Base-by-base conservation (phyloP, 2,888 invertebrate genomes). In the Caenorhabditis wallacei region DNA sequence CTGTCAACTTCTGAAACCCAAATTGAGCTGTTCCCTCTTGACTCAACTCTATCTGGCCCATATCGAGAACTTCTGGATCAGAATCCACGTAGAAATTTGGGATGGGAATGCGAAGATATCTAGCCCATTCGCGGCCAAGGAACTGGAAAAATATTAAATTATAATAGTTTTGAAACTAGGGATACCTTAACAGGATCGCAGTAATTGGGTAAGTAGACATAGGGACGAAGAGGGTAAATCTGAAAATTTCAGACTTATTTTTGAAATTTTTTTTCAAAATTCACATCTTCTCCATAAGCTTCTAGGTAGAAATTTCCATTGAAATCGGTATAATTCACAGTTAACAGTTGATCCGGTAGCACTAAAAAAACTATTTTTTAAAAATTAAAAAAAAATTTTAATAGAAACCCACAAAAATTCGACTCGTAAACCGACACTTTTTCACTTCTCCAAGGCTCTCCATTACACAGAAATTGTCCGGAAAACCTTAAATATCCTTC, bases 1-100 rank as follows among this genome's bases (percentile, higher is more conserved):
- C 70, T 11, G 59, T 57, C 26, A 59, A 70, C 35, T 59, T 70
- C 3, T 70, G 70, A 43, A 70, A 59, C 30, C 70, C 70, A 13
- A 70, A 22, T 18, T 59, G 70, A 8, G 57, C 59, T 10, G 70
- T 30, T 2, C 13, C 8, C 51, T 35, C 51, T 1, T 57, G 43
- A n/a, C 46, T 59, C 48, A 70, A 46, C 51, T 70, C 70, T 16
- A 70, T 59, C 0, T 2, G 8, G 0, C 59, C 70, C 13, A 70
- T 35, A 10, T 70, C 24, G 46, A 70, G 46, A 2, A 20, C 20
- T 56, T 43, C 48, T 20, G 35, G 37, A 53, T 48, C 37, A 3
- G 22, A 10, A 26, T 59, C 59, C 24, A 70, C 46, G n/a, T 59
- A 70, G n/a, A 59, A 70, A 1, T 57, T 59, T 10, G 70, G 70